These are phyloP conservation scores for Chaetodon trifasciatus DNA, from an alignment of 2,797 vertebrate species.

Conservation along the genomic window DNA sequence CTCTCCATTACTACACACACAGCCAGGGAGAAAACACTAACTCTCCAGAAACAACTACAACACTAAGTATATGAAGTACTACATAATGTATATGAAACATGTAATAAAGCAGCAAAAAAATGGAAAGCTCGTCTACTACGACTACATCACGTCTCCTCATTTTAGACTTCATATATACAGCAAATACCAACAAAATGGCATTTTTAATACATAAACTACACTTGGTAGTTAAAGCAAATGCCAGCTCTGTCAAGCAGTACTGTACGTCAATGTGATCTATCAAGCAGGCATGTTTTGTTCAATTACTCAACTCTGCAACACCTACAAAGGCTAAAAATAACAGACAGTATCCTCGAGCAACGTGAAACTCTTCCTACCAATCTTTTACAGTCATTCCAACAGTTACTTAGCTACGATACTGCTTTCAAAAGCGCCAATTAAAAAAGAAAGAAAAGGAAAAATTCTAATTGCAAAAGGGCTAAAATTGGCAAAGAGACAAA, in stretches of 20 bases:
- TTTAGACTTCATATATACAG: not conserved
- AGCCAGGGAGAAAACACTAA: constrained; percentile 25
- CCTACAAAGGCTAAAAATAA: constrained; percentile 10
- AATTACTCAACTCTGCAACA: not conserved
- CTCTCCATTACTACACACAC: constrained; percentile 56
- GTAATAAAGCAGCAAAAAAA: not conserved
- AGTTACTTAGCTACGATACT: not conserved
- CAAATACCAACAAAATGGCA: not conserved
- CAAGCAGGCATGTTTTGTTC: not conserved
- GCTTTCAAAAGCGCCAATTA: not conserved
- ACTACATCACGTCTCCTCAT: not conserved
- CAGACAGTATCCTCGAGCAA: not conserved
- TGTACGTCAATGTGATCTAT: not conserved
- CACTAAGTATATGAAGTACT: not conserved
- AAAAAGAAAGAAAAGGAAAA: too few species aligned
- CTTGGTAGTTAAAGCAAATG: not conserved
- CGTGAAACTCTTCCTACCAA: not conserved
- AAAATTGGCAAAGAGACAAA: not conserved
- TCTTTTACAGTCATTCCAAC: not conserved
- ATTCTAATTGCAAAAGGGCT: not conserved
- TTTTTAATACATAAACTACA: not conserved
- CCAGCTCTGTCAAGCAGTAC: not conserved
- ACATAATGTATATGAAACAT: not conserved
- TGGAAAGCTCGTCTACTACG: not conserved
- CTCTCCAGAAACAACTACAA: not conserved